Conservation (phyloP, 2,888 invertebrate genomes). For the Drosophila pegasa region DNA sequence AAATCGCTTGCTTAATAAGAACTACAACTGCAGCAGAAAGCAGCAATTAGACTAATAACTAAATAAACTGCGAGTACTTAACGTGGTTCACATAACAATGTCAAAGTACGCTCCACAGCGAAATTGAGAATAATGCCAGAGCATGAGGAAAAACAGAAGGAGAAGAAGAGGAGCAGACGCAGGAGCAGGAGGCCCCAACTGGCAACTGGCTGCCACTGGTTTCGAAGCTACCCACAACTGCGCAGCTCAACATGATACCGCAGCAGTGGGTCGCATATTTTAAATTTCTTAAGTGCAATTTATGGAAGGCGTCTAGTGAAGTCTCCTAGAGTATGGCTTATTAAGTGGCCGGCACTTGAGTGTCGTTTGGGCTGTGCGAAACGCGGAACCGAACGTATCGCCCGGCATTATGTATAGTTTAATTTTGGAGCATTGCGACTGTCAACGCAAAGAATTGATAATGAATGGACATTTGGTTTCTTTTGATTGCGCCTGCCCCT, state of each 20-base stretch:
- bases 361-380: constrained; percentile 19
- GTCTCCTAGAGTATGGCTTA: constrained; percentile 10
- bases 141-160: neutral
- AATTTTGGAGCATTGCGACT: neutral
- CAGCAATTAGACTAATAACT: constrained; percentile 13
- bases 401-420: constrained; percentile 14
- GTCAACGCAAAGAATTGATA: constrained; percentile 29
- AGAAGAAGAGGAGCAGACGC: neutral
- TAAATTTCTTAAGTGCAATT: constrained; percentile 30
- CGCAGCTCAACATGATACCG: constrained; percentile 38
- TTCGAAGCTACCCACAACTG: constrained; percentile 10
- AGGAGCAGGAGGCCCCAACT: neutral
- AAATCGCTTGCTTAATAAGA: constrained; percentile 19
- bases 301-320: constrained; percentile 10
- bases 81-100: constrained; percentile 5
- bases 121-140: constrained; percentile 11
- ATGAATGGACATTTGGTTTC: constrained; percentile 17
- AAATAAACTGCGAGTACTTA: constrained; percentile 6
- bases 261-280: constrained; percentile 31
- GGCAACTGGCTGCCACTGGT: neutral
- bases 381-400: constrained; percentile 6
- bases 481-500: constrained; percentile 15
- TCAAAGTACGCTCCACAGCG: constrained; percentile 12
- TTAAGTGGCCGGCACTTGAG: constrained; percentile 47
- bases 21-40: constrained; percentile 12